phyloP scores from a whole-genome alignment of 2,113 vertebrate genomes.

The Cathartes aura region DNA sequence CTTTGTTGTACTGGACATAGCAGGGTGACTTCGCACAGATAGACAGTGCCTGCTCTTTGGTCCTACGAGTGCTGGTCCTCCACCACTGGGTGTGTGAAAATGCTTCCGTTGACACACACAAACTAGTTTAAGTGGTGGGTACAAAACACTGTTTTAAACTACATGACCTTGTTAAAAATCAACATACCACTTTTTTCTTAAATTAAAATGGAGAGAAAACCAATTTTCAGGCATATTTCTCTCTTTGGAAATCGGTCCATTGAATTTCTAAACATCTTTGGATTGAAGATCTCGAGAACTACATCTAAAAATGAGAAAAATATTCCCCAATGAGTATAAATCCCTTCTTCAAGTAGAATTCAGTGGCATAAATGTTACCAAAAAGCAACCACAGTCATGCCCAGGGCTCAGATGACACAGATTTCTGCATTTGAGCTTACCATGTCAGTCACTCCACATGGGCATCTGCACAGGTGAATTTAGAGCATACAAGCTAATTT shows the following conservation, averaged over 20 bases:
- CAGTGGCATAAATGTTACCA: neutral
- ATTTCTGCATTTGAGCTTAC: neutral
- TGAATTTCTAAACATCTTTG: neutral
- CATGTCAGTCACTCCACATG: neutral
- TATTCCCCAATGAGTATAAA: neutral
- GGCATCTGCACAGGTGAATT: neutral
- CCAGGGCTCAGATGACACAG: rapidly evolving
- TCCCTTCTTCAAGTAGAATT: neutral
- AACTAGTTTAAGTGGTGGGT: neutral
- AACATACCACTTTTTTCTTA: neutral
- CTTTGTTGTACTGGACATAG: neutral
- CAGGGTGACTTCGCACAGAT: neutral
- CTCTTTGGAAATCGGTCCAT: neutral
- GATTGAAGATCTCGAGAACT: neutral
- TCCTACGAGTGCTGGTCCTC: neutral
- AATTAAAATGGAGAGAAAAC: neutral
- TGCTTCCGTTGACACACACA: neutral
- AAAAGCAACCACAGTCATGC: neutral
- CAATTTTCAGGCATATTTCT: neutral
- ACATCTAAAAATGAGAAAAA: neutral
- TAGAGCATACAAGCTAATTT: neutral
- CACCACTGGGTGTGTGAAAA: neutral
- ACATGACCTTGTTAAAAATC: neutral
- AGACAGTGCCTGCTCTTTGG: neutral
- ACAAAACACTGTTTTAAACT: neutral